A percentile compares a stretch with the other conserved stretches of the same genome.
phyloP scores from a whole-genome alignment of 2,888 invertebrate species.

The Ichneumoninae sp. region DNA sequence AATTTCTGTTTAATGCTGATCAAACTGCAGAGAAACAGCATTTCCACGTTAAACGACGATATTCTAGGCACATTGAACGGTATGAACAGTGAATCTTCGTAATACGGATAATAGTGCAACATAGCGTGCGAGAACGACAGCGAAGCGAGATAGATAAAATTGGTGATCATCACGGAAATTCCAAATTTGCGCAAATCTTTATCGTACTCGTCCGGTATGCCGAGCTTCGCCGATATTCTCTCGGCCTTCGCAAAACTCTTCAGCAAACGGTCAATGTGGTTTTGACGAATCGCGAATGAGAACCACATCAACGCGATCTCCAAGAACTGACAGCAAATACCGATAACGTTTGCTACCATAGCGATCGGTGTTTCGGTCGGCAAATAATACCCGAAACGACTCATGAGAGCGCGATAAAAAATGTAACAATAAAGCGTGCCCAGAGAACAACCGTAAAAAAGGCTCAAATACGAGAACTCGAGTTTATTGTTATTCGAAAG shows the following conservation, averaged over 20 bases:
- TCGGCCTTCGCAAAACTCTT: slow-evolving; percentile 37
- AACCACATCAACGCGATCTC: slow-evolving; percentile 26
- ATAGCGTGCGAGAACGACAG: not conserved
- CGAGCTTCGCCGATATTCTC: slow-evolving; percentile 20
- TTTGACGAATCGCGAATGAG: slow-evolving; percentile 35
- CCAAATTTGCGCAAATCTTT: not conserved
- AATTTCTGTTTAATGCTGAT: slow-evolving; percentile 1
- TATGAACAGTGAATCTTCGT: not conserved
- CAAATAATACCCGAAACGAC: not conserved
- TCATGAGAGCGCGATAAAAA: not conserved
- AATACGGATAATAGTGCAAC: not conserved
- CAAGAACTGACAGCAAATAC: not conserved
- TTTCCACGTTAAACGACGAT: not conserved
- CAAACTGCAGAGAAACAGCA: slow-evolving; percentile 14
- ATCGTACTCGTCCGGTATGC: not conserved
- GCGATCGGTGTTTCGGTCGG: slow-evolving; percentile 40
- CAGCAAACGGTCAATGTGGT: slow-evolving; percentile 9
- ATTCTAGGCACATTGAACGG: not conserved
- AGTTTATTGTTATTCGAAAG: slow-evolving; percentile 17
- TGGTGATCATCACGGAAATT: not conserved
- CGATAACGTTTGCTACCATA: not conserved
- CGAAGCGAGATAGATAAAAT: not conserved
- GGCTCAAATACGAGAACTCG: slow-evolving; percentile 15
- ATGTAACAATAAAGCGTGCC: not conserved
- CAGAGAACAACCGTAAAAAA: slow-evolving; percentile 37